Conservation (phyloP, 2,113 vertebrate genomes). For the Cyprinus carpio region DNA sequence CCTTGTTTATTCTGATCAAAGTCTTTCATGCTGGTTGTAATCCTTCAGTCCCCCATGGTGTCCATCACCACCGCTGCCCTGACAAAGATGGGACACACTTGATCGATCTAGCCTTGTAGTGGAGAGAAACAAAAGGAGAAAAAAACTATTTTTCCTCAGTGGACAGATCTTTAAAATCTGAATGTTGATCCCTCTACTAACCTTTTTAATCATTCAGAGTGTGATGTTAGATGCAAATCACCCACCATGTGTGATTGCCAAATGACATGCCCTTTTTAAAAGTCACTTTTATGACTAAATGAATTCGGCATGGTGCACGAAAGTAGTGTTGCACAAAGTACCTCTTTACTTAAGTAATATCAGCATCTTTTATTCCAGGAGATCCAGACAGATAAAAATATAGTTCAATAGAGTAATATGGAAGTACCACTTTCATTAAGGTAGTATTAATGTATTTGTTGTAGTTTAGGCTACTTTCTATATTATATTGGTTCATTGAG, state of each 20-base stretch:
- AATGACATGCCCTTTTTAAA: not conserved
- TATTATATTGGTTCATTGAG: not conserved
- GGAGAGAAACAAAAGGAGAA: not conserved
- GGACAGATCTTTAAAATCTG: not conserved
- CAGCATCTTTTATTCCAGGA: not conserved
- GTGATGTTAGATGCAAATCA: not conserved
- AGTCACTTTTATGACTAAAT: not conserved
- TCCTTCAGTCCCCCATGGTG: not conserved
- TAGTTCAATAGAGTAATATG: not conserved
- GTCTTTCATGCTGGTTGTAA: not conserved
- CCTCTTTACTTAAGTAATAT: not conserved
- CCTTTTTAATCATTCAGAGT: not conserved
- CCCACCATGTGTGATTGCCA: not conserved
- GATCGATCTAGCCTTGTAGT: not conserved
- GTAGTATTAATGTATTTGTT: not conserved
- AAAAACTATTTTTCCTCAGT: not conserved
- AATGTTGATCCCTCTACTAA: not conserved
- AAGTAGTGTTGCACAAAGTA: too few species aligned
- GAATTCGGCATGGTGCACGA: not conserved
- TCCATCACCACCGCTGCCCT: not conserved
- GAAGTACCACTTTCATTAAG: not conserved
- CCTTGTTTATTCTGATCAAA: constrained; percentile 11
- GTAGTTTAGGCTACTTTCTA: too few species aligned
- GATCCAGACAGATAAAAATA: not conserved
- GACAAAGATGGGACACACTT: not conserved